These are phyloP conservation scores for Homarus gammarus DNA, from an alignment of 2,888 invertebrate species.

Conservation along the genomic window DNA sequence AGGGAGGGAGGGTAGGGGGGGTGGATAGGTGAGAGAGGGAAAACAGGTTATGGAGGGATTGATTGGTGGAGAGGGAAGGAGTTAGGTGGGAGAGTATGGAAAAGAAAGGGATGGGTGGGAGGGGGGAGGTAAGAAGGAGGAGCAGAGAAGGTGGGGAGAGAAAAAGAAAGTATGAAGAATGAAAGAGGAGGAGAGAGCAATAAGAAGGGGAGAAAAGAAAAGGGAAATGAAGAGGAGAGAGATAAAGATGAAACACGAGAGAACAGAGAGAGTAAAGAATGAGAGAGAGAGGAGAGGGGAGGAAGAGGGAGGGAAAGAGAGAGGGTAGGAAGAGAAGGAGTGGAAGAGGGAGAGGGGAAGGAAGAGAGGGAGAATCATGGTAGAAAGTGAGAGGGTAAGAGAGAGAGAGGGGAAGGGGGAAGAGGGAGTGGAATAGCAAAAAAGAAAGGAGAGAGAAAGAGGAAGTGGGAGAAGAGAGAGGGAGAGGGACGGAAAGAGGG, in stretches of 20 bases:
- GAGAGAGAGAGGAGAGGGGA: neutral
- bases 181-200: neutral
- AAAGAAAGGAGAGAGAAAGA: neutral
- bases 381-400: neutral
- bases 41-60: neutral
- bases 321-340: neutral
- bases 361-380: neutral
- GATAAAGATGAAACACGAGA: neutral
- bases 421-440: neutral
- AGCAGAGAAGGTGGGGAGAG: neutral
- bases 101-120: too few species aligned
- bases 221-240: neutral
- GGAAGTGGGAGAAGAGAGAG: neutral
- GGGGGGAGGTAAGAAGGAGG: neutral
- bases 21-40: conserved; percentile 29
- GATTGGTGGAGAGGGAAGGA: neutral
- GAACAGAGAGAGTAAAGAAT: neutral
- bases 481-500: neutral
- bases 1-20: conserved; percentile 41
- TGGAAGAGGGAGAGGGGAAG: neutral
- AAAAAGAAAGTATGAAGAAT: neutral
- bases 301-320: neutral
- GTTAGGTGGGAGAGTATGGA: neutral
- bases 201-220: neutral
- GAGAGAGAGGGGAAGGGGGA: neutral